These are phyloP conservation scores for Corydoras maculifer DNA, from an alignment of 2,113 vertebrate genomes.

Conservation along the genomic window DNA sequence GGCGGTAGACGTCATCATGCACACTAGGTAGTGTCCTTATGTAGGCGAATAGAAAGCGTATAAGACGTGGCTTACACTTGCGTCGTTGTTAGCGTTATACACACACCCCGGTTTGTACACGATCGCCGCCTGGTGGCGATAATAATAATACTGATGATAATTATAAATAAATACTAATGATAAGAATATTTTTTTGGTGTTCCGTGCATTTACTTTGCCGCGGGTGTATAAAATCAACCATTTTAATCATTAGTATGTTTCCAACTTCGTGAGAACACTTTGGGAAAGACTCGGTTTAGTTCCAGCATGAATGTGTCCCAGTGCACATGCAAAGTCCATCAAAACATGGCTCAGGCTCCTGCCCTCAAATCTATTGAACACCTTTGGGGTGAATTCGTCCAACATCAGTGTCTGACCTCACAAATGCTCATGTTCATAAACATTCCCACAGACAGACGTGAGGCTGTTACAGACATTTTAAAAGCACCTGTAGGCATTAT, in stretches of 20 bases:
- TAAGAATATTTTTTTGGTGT: background rate
- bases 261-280: no score
- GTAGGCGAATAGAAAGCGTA: background rate
- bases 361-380: background rate
- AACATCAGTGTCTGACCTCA: background rate
- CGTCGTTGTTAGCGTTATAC: background rate
- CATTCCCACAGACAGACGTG: background rate
- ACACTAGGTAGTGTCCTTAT: constrained; percentile 1
- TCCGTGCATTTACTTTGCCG: background rate
- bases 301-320: no score
- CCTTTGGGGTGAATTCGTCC: background rate
- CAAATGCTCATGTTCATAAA: background rate
- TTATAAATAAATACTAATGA: background rate
- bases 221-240: no score
- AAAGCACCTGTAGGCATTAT: no score
- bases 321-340: no score
- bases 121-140: constrained; percentile 2
- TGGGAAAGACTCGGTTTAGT: no score
- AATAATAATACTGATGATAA: background rate
- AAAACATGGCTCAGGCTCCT: background rate
- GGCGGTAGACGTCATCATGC: no score
- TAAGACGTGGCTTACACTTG: background rate
- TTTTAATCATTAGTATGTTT: no score
- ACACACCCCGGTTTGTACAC: background rate
- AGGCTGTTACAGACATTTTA: no score